Evolutionary conservation across 2,888 invertebrate genomes (phyloP), one percentile per base, ranked within the genome.

Genomic region (Oscheius sp.): DNA sequence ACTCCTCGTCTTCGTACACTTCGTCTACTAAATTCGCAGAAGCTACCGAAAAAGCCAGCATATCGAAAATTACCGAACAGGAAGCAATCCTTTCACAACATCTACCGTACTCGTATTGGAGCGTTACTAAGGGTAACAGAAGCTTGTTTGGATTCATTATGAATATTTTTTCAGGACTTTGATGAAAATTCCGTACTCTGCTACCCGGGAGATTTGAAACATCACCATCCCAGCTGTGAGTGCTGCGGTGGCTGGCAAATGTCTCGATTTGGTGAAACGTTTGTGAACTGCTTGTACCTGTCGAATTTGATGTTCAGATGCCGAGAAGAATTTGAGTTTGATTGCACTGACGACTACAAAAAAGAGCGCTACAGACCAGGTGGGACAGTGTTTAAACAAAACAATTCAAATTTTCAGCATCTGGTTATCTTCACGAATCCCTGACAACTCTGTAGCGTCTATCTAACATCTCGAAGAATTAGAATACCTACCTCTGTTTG

Each of bases 171-270:
- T 50, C 29, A 63, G 63, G 21, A 63, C 48, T 63, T 63, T 50
- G 63, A 29, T 21, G 21, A n/a, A 9, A 21, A 63, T 3, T 47
- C 47, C 48, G 63, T 63, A 2, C 50, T 63, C 9, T 63, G 63
- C 29, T 47, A 21, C 21, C 63, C 63, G 2, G 63, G 48, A 13
- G 63, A 63, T 29, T 29, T 63, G 5, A 21, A 63, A n/a, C 29
- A 47, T n/a, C 21, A 63, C 10, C 47, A 63, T 29, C 47, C 48
- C 7, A 1, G 4, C 5, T 63, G 63, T 48, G 21, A 63, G 21
- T 63, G 63, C 48, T 63, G 63, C 33, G 63, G 63, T n/a, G 63
- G 63, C 10, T 63, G 63, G 63, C 11, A 21, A 32, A 13, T 48
- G 9, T 9, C 58, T n/a, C 21, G n/a, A 48, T 32, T 48, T 50